These are phyloP conservation scores for Drosophila prosaltans DNA, from an alignment of 1,140 invertebrate genomes.

Conservation along the genomic window DNA sequence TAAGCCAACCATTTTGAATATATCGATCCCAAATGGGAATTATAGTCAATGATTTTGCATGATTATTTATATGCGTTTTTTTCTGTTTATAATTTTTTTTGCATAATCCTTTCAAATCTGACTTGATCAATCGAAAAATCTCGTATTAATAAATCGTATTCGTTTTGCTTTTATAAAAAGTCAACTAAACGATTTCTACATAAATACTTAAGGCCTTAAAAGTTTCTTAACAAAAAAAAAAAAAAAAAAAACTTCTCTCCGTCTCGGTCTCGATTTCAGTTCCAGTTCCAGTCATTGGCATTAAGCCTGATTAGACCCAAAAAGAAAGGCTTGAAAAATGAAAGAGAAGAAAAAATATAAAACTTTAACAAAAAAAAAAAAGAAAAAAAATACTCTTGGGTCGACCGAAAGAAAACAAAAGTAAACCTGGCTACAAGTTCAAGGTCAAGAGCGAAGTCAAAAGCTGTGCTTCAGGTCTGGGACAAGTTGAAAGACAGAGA, in stretches of 20 bases:
- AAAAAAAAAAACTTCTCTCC: not conserved
- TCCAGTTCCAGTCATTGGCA: slow-evolving; percentile 49
- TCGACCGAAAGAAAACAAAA: slow-evolving; percentile 75
- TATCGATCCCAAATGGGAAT: too few relatives aligned
- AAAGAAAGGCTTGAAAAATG: slow-evolving; percentile 49
- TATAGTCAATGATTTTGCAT: too few relatives aligned
- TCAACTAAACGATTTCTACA: slow-evolving; percentile 40
- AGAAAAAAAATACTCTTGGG: slow-evolving; percentile 25
- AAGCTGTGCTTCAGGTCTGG: slow-evolving; percentile 54
- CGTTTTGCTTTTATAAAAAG: slow-evolving; percentile 32
- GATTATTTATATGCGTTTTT: too few relatives aligned
- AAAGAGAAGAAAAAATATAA: slow-evolving; percentile 25
- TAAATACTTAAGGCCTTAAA: slow-evolving; percentile 44
- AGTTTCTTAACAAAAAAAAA: not conserved
- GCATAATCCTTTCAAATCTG: slow-evolving; percentile 5
- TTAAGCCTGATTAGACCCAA: slow-evolving; percentile 74
- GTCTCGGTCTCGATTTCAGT: not conserved
- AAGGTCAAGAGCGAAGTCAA: slow-evolving; percentile 73
- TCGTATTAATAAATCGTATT: not conserved
- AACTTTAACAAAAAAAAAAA: slow-evolving; percentile 3
- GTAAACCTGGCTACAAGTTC: slow-evolving; percentile 78
- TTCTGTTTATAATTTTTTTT: not conserved
- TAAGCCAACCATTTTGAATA: not conserved
- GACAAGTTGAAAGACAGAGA: slow-evolving; percentile 39
- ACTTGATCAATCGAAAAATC: not conserved